phyloP scores from a whole-genome alignment of 1,140 invertebrate species.

The Drosophila sechellia region DNA sequence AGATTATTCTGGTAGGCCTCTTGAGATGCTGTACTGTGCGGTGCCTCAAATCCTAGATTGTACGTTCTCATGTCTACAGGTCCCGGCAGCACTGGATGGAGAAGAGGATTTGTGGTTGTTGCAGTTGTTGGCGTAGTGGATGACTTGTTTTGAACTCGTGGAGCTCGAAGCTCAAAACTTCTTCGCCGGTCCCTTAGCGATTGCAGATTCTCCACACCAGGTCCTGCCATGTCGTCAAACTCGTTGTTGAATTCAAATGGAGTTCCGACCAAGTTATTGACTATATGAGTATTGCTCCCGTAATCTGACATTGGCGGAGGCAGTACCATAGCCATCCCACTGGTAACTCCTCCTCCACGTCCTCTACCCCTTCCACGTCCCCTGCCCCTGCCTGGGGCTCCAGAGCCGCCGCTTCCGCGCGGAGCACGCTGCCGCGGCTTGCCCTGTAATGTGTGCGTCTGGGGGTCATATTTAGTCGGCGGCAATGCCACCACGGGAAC shows the following conservation, averaged over 20 bases:
- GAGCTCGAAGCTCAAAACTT: constrained; percentile 84
- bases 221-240: constrained; percentile 90
- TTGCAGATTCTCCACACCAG: constrained; percentile 91
- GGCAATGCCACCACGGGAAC: constrained; percentile 48
- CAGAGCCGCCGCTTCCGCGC: constrained; percentile 85
- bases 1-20: constrained; percentile 88
- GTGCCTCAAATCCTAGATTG: constrained; percentile 87
- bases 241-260: constrained; percentile 94
- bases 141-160: constrained; percentile 48
- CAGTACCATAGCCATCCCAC: constrained; percentile 58
- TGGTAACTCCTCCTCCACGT: constrained; percentile 51
- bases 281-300: constrained; percentile 76
- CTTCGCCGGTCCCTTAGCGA: constrained; percentile 92
- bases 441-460: constrained; percentile 76
- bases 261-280: constrained; percentile 92
- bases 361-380: constrained; percentile 89
- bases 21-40: constrained; percentile 83
- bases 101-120: constrained; percentile 32
- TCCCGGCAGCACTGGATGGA: constrained; percentile 89
- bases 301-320: constrained; percentile 79
- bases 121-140: constrained; percentile 7
- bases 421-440: constrained; percentile 86
- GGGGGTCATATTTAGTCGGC: constrained; percentile 66
- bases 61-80: constrained; percentile 95
- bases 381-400: constrained; percentile 72